Base-by-base conservation (phyloP, 2,113 vertebrate genomes). In the Sorex fumeus region DNA sequence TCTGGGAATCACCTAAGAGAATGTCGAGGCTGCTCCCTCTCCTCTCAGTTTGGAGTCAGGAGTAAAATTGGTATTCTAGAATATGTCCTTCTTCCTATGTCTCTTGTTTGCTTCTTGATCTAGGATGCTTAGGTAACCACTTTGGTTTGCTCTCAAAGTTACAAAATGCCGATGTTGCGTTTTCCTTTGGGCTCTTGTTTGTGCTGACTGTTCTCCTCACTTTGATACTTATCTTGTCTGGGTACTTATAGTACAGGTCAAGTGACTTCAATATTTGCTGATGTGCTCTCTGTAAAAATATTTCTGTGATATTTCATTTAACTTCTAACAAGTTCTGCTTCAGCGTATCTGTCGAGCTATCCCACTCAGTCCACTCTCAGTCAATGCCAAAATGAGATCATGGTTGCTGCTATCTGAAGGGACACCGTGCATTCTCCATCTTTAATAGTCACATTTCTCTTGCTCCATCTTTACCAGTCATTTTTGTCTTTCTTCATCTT, bases 11-110 rank as follows among this genome's bases (percentile, higher is more conserved):
- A 32, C 8, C 12, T 45, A n/a, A 15, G 43, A 3, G 10, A 50
- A 13, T n/a, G 0, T 60, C 43, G 9, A 0, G 11, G 0, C 16
- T 76, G 23, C 25, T 18, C 3, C 8, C 15, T 21, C 10, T 13
- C 13, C 27, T 64, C 50, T 74, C 36, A 34, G 3, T 77, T n/a
- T n/a, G 15, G 32, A 30, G 2, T 47, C 27, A 47, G 25, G 40
- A 47, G 70, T 72, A 45, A 62, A 53, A 67, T 57, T 36, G 23
- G 69, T 60, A 28, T 80, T 69, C 3, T 62, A 60, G 19, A n/a
- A 40, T 53, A 21, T 28, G 47, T 16, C 64, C 53, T 75, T 67
- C 7, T 5, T 47, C 23, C 50, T 11, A 23, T 57, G 18, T 67
- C 30, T 21, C 86, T 76, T 57, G 19, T 12, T 32, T n/a, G 27